Evolutionary conservation across 2,113 vertebrate species (phyloP), one percentile per base, ranked within the genome.

Genomic region (Eclectus roratus): DNA sequence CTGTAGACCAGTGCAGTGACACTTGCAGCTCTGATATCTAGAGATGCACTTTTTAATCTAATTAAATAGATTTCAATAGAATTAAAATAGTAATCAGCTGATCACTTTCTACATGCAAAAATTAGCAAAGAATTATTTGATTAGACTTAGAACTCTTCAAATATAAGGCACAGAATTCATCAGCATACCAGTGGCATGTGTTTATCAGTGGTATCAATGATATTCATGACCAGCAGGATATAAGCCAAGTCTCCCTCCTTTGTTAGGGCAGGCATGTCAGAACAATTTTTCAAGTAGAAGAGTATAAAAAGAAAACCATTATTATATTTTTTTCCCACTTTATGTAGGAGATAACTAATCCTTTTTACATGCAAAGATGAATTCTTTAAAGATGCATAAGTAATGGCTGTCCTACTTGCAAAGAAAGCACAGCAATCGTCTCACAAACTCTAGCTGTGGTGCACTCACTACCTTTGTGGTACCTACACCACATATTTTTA

Each of bases 391-490:
- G 77, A 84, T 66, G 65, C 17, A 17, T 89, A 63, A 71, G 73
- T 84, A 88, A 92, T 65, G 68, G 61, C 73, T 86, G 65, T 74
- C 65, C 73, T 61, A 52, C 69, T 90, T 95, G 80, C 91, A 91
- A 83, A 74, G 46, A 74, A 9, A 83, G n/a, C 64, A 66, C 11
- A 81, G 65, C 39, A 81, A 37, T 53, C 33, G 35, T 31, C 84
- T 90, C 43, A 83, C 29, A 80, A 84, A 64, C 64, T 0, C 0
- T 27, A 92, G 49, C 50, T 61, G 24, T 64, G 56, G 60, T 27
- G 13, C 43, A 88, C 46, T 49, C 8, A 14, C 20, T 50, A 86
- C 52, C 15, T 83, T 90, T 77, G 10, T 8, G 53, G 47, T 46
- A 78, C 24, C 33, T 58, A 73, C 86, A 63, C 4, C 25, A 78